phyloP scores from a whole-genome alignment of 1,140 invertebrate genomes.

The Formica selysi region DNA sequence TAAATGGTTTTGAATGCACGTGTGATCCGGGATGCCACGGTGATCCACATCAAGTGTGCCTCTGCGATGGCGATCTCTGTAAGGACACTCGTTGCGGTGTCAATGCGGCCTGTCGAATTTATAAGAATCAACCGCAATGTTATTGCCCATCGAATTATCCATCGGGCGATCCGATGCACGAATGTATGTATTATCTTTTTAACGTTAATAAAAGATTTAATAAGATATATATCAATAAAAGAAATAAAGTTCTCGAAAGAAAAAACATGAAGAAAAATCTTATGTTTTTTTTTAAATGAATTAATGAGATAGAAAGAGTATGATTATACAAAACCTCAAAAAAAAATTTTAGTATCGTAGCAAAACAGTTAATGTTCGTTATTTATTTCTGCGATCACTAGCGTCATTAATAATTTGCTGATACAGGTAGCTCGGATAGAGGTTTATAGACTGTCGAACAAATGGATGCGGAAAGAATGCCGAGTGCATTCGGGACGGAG shows the following conservation, averaged over 20 bases:
- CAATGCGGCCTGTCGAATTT: slow-evolving; percentile 92
- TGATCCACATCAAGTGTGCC: slow-evolving; percentile 92
- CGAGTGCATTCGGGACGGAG: slow-evolving; percentile 92
- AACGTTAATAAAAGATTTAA: neutral
- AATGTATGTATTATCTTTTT: slow-evolving; percentile 89
- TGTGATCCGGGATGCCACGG: slow-evolving; percentile 93
- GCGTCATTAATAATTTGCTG: slow-evolving; percentile 33
- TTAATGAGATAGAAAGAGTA: no score
- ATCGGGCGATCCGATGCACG: slow-evolving; percentile 93
- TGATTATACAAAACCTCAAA: neutral
- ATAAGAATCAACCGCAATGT: slow-evolving; percentile 90
- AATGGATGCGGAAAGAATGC: slow-evolving; percentile 94
- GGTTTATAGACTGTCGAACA: slow-evolving; percentile 92
- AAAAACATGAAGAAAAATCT: neutral
- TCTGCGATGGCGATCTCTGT: slow-evolving; percentile 91
- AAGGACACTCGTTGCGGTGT: slow-evolving; percentile 91
- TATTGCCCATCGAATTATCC: slow-evolving; percentile 94
- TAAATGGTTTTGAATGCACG: slow-evolving; percentile 91
- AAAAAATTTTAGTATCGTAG: neutral
- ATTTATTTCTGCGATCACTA: neutral
- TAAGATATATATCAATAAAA: neutral
- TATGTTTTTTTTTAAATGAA: neutral
- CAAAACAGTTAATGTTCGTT: neutral
- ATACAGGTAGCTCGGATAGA: slow-evolving; percentile 88
- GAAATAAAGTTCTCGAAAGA: neutral